Base-by-base conservation (phyloP, 2,888 invertebrate genomes). In the Perizoma flavofasciatum region DNA sequence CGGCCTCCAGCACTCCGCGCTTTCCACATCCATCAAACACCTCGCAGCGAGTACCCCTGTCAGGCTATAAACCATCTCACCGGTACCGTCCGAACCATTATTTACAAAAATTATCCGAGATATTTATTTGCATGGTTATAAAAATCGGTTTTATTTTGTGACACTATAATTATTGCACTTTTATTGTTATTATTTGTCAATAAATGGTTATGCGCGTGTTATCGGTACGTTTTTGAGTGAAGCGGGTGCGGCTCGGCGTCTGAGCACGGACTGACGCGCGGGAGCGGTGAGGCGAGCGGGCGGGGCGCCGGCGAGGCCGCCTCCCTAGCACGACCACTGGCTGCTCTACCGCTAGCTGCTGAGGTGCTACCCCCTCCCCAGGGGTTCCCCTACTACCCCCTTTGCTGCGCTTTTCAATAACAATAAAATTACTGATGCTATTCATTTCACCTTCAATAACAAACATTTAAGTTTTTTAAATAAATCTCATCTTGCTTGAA, bases 11-110 rank as follows among this genome's bases (percentile, higher is more conserved):
- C 84, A 81, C 84, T 88, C 90, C 82, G 78, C 82, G 77, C 75
- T 81, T 78, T 89, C 91, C 89, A 89, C 90, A 89, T 90, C 91
- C 91, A 91, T 90, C 81, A 88, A 86, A 85, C 87, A 77, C 78
- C 74, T 72, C 79, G 77, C 82, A 74, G 70, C 45, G 59, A 62
- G 52, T 75, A 75, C 81, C 72, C 79, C 79, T 72, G 74, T 73
- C 72, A 71, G 72, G 73, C 65, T 65, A 69, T 74, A 68, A 73
- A 78, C 78, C 86, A 84, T 84, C 70, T 81, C 88, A 88, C 85
- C 83, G 79, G 71, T 67, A 77, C 70, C 82, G 82, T 80, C 79
- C 83, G 78, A 77, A 75, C 80, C 86, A 86, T 84, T 73, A 69
- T 73, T 71, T 63, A 32, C 45, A 49, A 53, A 65, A 67, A 57